A percentile compares a stretch with the other conserved stretches of the same genome.
These are phyloP conservation scores for Drosophila tani DNA, from an alignment of 1,140 invertebrate genomes.

Conservation along the genomic window DNA sequence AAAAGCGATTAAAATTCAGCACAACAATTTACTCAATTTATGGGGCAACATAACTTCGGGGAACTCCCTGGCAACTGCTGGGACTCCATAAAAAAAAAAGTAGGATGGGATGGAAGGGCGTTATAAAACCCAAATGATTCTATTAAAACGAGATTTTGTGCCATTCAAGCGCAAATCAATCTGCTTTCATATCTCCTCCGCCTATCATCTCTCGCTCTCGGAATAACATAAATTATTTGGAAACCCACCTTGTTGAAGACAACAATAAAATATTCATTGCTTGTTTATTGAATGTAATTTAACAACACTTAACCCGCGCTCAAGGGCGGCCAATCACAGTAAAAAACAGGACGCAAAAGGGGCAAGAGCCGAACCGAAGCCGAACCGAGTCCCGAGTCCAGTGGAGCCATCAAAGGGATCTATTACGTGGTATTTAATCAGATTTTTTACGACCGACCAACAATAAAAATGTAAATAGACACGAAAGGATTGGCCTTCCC, in stretches of 20 bases:
- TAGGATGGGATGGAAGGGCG: slow-evolving; percentile 4
- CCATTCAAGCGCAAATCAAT: slow-evolving; percentile 80
- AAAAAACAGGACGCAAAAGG: slow-evolving; percentile 3
- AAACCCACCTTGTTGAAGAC: slow-evolving; percentile 61
- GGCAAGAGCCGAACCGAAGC: neutral
- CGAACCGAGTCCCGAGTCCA: neutral
- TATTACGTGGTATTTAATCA: slow-evolving; percentile 84
- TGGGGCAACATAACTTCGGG: slow-evolving; percentile 68
- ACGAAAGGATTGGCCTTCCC: slow-evolving; percentile 67
- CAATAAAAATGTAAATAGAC: slow-evolving; percentile 82
- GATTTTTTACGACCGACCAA: slow-evolving; percentile 78
- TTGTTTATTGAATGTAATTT: slow-evolving; percentile 83
- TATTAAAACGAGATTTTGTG: slow-evolving; percentile 81
- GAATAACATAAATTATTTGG: slow-evolving; percentile 72
- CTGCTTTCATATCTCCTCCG: slow-evolving; percentile 37
- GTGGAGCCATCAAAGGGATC: slow-evolving; percentile 61
- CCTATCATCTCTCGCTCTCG: neutral
- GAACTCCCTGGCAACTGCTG: slow-evolving; percentile 7
- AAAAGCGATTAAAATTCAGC: slow-evolving; percentile 74
- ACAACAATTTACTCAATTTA: slow-evolving; percentile 79
- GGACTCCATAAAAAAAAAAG: slow-evolving; percentile 69
- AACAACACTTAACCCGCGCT: slow-evolving; percentile 79
- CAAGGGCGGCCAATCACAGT: slow-evolving; percentile 54
- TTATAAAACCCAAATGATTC: slow-evolving; percentile 77
- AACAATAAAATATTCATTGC: slow-evolving; percentile 82